Conservation (phyloP, 2,113 vertebrate species). For the Pandion haliaetus region DNA sequence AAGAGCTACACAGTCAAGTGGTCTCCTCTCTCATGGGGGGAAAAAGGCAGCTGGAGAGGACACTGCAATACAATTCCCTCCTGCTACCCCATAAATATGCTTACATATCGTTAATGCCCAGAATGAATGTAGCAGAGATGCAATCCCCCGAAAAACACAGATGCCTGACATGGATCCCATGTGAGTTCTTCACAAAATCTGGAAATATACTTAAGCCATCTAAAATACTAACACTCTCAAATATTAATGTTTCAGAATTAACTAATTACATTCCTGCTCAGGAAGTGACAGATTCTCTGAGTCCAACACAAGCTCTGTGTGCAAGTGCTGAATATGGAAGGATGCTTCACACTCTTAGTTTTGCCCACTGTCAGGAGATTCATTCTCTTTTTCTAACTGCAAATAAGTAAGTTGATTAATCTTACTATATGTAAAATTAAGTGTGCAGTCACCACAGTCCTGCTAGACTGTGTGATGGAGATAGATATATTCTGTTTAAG, state of each 20-base stretch:
- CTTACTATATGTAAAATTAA: background rate
- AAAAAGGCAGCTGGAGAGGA: background rate
- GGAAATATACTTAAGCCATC: background rate
- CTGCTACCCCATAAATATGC: background rate
- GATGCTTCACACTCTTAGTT: background rate
- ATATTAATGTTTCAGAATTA: background rate
- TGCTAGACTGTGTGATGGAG: background rate
- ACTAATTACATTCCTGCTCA: background rate
- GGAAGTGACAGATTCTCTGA: background rate
- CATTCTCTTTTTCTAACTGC: background rate
- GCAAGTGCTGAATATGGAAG: background rate
- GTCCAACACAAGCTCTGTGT: background rate
- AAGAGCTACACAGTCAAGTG: background rate
- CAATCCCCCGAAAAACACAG: background rate
- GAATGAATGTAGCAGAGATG: background rate
- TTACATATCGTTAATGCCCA: background rate
- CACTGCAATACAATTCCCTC: background rate
- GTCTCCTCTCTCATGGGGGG: background rate
- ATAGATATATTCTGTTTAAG: background rate
- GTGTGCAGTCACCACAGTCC: background rate
- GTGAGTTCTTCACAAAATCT: background rate
- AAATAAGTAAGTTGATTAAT: background rate
- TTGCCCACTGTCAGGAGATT: background rate
- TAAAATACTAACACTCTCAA: background rate
- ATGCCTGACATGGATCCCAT: background rate